Evolutionary conservation across 2,113 vertebrate genomes (phyloP), one percentile per base, ranked within the genome.

Genomic region (Grus americana): DNA sequence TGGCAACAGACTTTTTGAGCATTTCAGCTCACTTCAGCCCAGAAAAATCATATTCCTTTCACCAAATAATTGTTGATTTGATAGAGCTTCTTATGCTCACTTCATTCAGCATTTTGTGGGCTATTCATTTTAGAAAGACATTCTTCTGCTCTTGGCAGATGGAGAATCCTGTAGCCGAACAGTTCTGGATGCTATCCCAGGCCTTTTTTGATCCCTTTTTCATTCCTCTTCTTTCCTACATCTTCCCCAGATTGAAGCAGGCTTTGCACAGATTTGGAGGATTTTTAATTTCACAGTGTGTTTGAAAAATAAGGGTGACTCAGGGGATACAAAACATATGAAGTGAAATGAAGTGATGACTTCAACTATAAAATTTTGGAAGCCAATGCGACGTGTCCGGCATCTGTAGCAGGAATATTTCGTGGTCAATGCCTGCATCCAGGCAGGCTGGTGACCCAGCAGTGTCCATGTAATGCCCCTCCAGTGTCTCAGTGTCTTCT

Each of bases 161-260:
- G 82, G 42, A 95, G 79, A 90, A 61, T 68, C 57, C 79, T 90
- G 57, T 15, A 80, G 79, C 58, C 4, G 29, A 95, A 78, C 29
- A 88, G 55, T 61, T 86, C 79, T 96, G 96, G 92, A 88, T 92
- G 61, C 80, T 55, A 93, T 96, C 78, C 93, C 90, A 96, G 80
- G 44, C 59, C 50, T 86, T 90, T 72, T 34, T 61, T 92, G 40
- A 42, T 42, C 61, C 65, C 57, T 66, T 75, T 65, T 71, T 82
- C 62, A 16, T 79, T 82, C 47, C 21, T 2, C 34, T 81, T 86
- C 75, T 79, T 73, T 63, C 55, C 67, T 78, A 11, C 8, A 7
- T 74, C 47, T 73, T 80, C 40, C 55, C 47, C 63, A 74, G 42
- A 83, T 0, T 80, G 59, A 78, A 86, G 55, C 9, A 59, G 67